Percentiles rank a stretch among this genome's conserved stretches.
These are phyloP conservation scores for Drosophila triauraria DNA, from an alignment of 1,140 invertebrate species.

Conservation along the genomic window DNA sequence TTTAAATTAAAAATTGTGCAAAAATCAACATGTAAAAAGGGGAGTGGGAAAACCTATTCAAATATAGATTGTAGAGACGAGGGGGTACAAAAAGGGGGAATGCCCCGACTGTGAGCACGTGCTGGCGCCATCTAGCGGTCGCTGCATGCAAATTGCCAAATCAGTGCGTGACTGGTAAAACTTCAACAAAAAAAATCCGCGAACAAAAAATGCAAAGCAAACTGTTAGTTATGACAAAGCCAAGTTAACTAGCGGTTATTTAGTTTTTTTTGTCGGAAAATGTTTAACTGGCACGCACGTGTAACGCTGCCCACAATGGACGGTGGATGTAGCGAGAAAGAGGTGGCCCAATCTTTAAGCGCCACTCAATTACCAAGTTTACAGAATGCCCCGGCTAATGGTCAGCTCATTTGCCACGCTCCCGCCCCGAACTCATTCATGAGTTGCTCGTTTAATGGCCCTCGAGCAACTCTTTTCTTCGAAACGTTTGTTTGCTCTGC, in stretches of 20 bases:
- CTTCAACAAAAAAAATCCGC: slow-evolving; percentile 27
- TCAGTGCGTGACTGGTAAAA: slow-evolving; percentile 78
- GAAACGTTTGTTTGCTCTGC: slow-evolving; percentile 1
- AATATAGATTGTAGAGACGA: slow-evolving; percentile 44
- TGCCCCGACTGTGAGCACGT: slow-evolving; percentile 47
- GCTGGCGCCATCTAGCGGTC: slow-evolving; percentile 64
- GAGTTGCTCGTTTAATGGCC: slow-evolving; percentile 41
- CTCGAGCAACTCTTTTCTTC: slow-evolving; percentile 26
- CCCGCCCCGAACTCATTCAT: slow-evolving; percentile 20
- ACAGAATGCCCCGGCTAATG: slow-evolving; percentile 57
- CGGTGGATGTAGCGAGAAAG: not conserved
- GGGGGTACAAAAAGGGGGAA: slow-evolving; percentile 6
- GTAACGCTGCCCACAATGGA: slow-evolving; percentile 55
- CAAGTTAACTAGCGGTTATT: slow-evolving; percentile 56
- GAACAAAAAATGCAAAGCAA: slow-evolving; percentile 40
- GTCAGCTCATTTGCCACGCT: slow-evolving; percentile 55
- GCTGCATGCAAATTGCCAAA: slow-evolving; percentile 75
- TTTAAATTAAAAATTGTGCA: slow-evolving; percentile 42
- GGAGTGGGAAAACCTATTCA: slow-evolving; percentile 18
- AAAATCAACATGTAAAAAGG: slow-evolving; percentile 14
- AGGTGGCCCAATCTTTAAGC: slow-evolving; percentile 43
- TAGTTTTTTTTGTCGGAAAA: slow-evolving; percentile 27
- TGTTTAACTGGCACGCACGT: slow-evolving; percentile 62
- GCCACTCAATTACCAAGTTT: slow-evolving; percentile 48
- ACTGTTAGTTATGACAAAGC: slow-evolving; percentile 69